phyloP scores from a whole-genome alignment of 2,888 invertebrate species.

The Lordiphosa andalusiaca region DNA sequence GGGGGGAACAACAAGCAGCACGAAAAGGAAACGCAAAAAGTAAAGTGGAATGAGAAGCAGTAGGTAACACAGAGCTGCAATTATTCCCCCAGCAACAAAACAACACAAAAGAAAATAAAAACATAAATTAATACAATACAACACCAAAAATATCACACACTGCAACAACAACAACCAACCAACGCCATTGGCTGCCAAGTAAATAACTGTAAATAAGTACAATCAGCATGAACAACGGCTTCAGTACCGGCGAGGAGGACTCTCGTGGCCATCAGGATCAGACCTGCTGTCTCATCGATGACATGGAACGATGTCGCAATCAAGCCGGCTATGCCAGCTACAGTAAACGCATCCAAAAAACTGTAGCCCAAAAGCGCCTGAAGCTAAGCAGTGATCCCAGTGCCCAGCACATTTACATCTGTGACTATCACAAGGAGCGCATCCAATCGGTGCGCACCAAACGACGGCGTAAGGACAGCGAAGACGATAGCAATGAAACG shows the following conservation, averaged over 20 bases:
- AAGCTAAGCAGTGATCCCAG: constrained; percentile 92
- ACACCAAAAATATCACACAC: too few relatives aligned
- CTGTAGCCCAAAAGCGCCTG: constrained; percentile 93
- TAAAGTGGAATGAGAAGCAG: too few relatives aligned
- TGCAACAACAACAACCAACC: too few relatives aligned
- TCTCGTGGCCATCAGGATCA: constrained; percentile 93
- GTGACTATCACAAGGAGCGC: constrained; percentile 96
- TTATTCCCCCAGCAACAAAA: too few relatives aligned
- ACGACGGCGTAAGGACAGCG: constrained; percentile 94
- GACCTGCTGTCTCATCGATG: constrained; percentile 95
- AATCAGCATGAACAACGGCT: constrained; percentile 85
- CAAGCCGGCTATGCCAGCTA: constrained; percentile 91
- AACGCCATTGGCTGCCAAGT: too few relatives aligned
- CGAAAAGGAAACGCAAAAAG: too few relatives aligned
- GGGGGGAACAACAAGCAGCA: too few relatives aligned
- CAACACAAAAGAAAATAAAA: too few relatives aligned
- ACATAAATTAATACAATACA: too few relatives aligned
- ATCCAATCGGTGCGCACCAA: constrained; percentile 97
- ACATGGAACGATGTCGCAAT: constrained; percentile 91
- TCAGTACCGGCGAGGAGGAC: constrained; percentile 95
- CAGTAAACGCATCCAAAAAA: constrained; percentile 97
- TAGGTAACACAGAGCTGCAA: too few relatives aligned
- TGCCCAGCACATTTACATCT: constrained; percentile 96
- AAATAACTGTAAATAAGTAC: too few relatives aligned
- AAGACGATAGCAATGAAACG: constrained; percentile 96